These are phyloP conservation scores for Lophotis ruficrista DNA, from an alignment of 2,113 vertebrate species.

Conservation along the genomic window DNA sequence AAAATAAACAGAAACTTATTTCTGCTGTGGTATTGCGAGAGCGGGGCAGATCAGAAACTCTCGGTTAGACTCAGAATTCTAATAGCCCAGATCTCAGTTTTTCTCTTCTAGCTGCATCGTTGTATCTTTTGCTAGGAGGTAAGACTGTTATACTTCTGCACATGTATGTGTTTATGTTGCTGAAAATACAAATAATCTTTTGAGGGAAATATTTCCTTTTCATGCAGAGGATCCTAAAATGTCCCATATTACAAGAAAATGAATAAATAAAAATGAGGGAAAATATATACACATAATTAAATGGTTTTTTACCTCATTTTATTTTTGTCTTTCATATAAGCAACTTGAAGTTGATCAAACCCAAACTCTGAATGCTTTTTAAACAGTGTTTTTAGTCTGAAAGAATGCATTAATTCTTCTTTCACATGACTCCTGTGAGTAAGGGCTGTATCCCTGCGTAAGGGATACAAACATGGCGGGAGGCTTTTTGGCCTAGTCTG, in stretches of 20 bases:
- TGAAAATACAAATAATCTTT: background rate
- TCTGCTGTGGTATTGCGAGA: background rate
- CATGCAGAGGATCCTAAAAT: background rate
- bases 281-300: background rate
- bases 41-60: background rate
- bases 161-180: background rate
- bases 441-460: background rate
- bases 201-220: background rate
- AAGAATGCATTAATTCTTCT: background rate
- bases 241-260: background rate
- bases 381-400: background rate
- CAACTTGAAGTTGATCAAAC: background rate
- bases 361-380: background rate
- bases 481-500: background rate
- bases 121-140: background rate
- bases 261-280: background rate
- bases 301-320: background rate
- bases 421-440: background rate
- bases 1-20: constrained; percentile 31
- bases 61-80: background rate
- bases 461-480: background rate
- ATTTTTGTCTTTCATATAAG: background rate
- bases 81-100: background rate
- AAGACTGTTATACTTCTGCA: background rate
- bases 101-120: background rate